Base-by-base conservation (phyloP, 2,113 vertebrate genomes). In the Gadus chalcogrammus region DNA sequence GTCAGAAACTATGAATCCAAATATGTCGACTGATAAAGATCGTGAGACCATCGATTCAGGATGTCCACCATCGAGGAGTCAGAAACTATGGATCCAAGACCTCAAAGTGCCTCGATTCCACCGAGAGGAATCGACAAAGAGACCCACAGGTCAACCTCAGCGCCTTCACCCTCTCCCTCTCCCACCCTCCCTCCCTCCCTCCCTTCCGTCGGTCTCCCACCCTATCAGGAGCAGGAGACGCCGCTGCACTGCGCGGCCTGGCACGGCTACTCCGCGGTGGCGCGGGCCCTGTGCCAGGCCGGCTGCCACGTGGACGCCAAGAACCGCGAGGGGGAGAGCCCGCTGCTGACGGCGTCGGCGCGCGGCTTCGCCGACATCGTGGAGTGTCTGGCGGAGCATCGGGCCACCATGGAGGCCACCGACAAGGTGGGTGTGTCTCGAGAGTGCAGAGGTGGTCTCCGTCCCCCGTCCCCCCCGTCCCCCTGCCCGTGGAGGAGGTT, bases 171-270 rank as follows among this genome's bases (percentile, higher is more conserved):
- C 15, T 58, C 15, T 71, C 17, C 52, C 20, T 65, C 56, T 31
- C 42, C 65, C 68, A 9, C 38, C 53, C 28, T 20, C 20, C n/a
- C 17, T 22, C 17, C 17, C 17, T 22, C 17, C 17, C 15, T 20
- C 60, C 12, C 1, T 3, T 8, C n/a, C 4, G 38, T 70, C 1
- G 66, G 31, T 55, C 4, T 28, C 48, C 4, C 16, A 15, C 27
- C n/a, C n/a, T 24, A 48, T 6, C 76, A 99, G 97, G 97, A 99
- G 85, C 94, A 96, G 87, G 97, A 99, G 90, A 96, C 95, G 0
- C 94, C 97, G 2, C 85, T 99, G 64, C 97, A 99, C 67, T 99
- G 96, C 42, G 97, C 97, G 1, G 94, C 97, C 59, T 99, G 97
- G 97, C 97, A 99, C 0, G 97, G 97, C 48, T 98, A 99, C 78